A percentile compares a stretch with the other conserved stretches of the same genome.
These are phyloP conservation scores for Clarias laeviceps DNA, from an alignment of 2,797 vertebrate species.

Conservation along the genomic window DNA sequence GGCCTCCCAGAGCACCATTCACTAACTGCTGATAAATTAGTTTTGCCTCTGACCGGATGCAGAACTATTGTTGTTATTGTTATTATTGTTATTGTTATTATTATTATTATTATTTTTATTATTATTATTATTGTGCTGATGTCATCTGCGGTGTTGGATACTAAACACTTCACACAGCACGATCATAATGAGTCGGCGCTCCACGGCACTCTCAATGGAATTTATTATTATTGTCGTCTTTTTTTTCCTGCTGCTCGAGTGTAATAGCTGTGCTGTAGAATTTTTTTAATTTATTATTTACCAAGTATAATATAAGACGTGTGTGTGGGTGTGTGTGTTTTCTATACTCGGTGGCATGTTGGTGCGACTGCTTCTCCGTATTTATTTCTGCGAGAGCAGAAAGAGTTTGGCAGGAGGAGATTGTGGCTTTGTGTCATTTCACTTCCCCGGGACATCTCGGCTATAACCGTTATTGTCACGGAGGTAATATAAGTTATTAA, in stretches of 20 bases:
- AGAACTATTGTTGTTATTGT: conserved; percentile 50
- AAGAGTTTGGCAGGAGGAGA: conserved; percentile 55
- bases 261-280: conserved; percentile 52
- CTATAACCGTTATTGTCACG: conserved; percentile 56
- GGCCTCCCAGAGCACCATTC: conserved; percentile 53
- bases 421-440: conserved; percentile 58
- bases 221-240: conserved; percentile 54
- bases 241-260: conserved; percentile 51
- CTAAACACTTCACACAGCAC: conserved; percentile 73
- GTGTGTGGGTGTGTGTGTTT: conserved; percentile 49
- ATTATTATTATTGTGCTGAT: conserved; percentile 64
- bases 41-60: conserved; percentile 66
- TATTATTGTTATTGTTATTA: conserved; percentile 55
- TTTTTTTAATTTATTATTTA: conserved; percentile 59
- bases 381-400: conserved; percentile 49
- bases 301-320: conserved; percentile 52
- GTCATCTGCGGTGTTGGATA: conserved; percentile 52
- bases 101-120: too few species aligned
- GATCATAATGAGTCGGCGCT: conserved; percentile 70
- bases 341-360: conserved; percentile 50
- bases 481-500: conserved; percentile 62
- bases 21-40: conserved; percentile 65
- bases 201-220: conserved; percentile 65
- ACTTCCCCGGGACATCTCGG: conserved; percentile 59
- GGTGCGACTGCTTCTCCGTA: conserved; percentile 54